Evolutionary conservation across 2,888 invertebrate genomes (phyloP).

Genomic region (Cactoblastis cactorum): DNA sequence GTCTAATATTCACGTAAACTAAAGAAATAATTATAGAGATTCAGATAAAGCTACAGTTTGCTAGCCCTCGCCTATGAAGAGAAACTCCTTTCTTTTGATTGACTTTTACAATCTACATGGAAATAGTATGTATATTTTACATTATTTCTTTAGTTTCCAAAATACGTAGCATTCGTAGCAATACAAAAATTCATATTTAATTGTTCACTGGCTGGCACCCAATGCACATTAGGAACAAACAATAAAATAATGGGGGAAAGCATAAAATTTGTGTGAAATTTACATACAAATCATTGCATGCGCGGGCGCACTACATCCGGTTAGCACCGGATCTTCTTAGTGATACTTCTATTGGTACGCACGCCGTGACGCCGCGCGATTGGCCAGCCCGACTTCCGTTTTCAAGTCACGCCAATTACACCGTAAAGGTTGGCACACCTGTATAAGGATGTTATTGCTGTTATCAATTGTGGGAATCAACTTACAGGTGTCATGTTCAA

Average conservation of each 20-base stretch:
- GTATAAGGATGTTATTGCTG: slow-evolving; percentile 38
- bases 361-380: slow-evolving; percentile 57
- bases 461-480: slow-evolving; percentile 16
- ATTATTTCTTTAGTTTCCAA: no score
- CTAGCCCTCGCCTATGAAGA: no score
- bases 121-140: no score
- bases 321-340: slow-evolving; percentile 17
- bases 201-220: neutral
- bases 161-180: no score
- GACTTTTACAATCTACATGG: no score
- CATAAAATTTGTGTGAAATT: slow-evolving; percentile 2
- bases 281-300: slow-evolving; percentile 10
- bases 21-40: no score
- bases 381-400: slow-evolving; percentile 62
- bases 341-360: slow-evolving; percentile 34
- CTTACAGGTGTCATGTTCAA: neutral
- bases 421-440: slow-evolving; percentile 56
- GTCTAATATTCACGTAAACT: no score
- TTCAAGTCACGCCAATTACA: slow-evolving; percentile 50
- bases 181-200: no score
- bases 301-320: slow-evolving; percentile 6
- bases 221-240: neutral
- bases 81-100: no score
- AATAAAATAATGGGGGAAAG: neutral
- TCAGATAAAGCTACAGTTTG: no score